Evolutionary conservation across 2,113 vertebrate species (phyloP).

Genomic region (Aphyosemion australe): DNA sequence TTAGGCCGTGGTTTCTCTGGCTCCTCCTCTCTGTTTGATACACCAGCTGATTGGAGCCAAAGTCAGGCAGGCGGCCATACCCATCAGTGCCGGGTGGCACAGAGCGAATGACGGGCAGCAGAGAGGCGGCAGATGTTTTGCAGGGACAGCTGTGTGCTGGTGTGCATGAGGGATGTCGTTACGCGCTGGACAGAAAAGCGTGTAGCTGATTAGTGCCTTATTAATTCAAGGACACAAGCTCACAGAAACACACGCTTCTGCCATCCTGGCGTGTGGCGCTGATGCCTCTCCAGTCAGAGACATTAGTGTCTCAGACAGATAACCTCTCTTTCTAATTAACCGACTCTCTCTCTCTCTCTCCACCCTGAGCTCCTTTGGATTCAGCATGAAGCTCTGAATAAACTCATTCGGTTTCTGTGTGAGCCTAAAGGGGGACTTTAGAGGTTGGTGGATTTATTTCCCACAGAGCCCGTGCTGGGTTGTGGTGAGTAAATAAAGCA

Average conservation of each 20-base stretch:
- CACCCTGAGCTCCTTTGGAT: conserved; percentile 31
- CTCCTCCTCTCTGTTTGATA: conserved; percentile 38
- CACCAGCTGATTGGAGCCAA: conserved; percentile 32
- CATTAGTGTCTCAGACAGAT: conserved; percentile 35
- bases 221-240: conserved; percentile 74
- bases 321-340: conserved; percentile 52
- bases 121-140: conserved; percentile 71
- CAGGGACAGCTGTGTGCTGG: conserved; percentile 53
- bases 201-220: conserved; percentile 72
- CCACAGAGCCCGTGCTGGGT: conserved; percentile 32
- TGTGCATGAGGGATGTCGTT: conserved; percentile 67
- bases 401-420: too few relatives aligned
- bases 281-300: conserved; percentile 37
- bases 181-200: conserved; percentile 59
- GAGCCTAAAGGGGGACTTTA: conserved; percentile 29
- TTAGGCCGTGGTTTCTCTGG: conserved; percentile 9
- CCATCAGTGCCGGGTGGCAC: conserved; percentile 56
- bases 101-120: conserved; percentile 63
- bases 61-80: conserved; percentile 61
- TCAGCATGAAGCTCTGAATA: conserved; percentile 17
- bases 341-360: conserved; percentile 23
- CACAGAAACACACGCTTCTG: conserved; percentile 18
- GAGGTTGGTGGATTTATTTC: conserved; percentile 46
- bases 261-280: conserved; percentile 27
- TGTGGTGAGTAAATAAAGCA: conserved; percentile 69